These are phyloP conservation scores for Tetragnatha versicolor DNA, from an alignment of 1,140 invertebrate species.

Conservation along the genomic window DNA sequence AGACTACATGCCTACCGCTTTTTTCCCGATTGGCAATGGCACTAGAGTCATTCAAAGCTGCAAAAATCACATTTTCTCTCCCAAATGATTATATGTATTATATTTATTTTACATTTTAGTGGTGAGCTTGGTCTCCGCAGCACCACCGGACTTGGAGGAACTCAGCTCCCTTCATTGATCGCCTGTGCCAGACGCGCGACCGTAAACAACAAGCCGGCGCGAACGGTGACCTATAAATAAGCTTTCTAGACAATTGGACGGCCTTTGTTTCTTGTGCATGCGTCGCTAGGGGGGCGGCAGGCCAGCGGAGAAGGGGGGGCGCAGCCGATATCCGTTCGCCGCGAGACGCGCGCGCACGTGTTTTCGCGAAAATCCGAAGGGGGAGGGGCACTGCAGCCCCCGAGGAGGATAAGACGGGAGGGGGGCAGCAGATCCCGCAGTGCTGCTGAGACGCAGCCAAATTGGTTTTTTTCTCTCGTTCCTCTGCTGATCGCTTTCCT, in stretches of 20 bases:
- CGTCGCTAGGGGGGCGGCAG: not conserved
- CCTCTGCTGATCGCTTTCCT: slow-evolving; percentile 51
- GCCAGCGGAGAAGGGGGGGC: not conserved
- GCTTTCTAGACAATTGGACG: slow-evolving; percentile 53
- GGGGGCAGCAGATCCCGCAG: slow-evolving; percentile 36
- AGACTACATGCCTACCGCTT: too few species aligned
- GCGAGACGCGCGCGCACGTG: slow-evolving; percentile 51
- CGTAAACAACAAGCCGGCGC: too few species aligned
- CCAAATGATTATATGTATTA: too few species aligned
- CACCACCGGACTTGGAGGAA: too few species aligned
- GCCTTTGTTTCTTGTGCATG: slow-evolving; percentile 53
- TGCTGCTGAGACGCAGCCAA: slow-evolving; percentile 54
- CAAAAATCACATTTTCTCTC: too few species aligned
- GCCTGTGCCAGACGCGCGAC: too few species aligned
- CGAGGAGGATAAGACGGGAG: slow-evolving; percentile 33
- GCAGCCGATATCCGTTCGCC: slow-evolving; percentile 51
- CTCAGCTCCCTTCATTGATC: too few species aligned
- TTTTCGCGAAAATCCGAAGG: slow-evolving; percentile 47
- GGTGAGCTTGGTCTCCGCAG: too few species aligned
- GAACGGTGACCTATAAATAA: slow-evolving; percentile 45
- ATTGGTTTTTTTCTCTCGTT: slow-evolving; percentile 56
- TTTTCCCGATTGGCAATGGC: too few species aligned
- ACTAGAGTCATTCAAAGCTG: too few species aligned
- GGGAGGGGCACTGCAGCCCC: not conserved
- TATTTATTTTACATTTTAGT: too few species aligned